A percentile compares a stretch with the other conserved stretches of the same genome.
phyloP scores from a whole-genome alignment of 2,113 vertebrate genomes.

The Pholis gunnellus region DNA sequence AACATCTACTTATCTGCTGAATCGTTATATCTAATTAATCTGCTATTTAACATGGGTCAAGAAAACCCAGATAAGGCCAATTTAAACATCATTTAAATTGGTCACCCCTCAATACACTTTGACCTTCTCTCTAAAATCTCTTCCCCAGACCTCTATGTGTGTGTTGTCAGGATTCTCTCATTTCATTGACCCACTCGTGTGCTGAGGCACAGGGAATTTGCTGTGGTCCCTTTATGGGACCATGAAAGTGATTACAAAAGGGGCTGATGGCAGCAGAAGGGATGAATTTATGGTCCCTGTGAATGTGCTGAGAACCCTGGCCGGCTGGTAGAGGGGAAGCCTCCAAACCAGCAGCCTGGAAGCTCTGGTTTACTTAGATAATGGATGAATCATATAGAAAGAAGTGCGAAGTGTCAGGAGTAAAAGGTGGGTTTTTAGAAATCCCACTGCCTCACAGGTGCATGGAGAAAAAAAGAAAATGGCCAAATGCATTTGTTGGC shows the following conservation, averaged over 20 bases:
- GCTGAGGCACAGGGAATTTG: conserved; percentile 64
- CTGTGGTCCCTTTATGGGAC: conserved; percentile 63
- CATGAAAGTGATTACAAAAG: conserved; percentile 74
- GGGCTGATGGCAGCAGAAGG: conserved; percentile 77
- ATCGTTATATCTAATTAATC: neutral
- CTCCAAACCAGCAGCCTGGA: conserved; percentile 38
- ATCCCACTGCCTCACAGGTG: neutral
- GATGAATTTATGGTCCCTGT: conserved; percentile 69
- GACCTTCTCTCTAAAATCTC: conserved; percentile 3
- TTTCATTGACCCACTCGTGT: conserved; percentile 58
- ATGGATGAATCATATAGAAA: conserved; percentile 50
- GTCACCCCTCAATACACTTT: neutral
- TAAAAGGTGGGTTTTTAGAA: conserved; percentile 9
- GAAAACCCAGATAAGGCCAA: conserved; percentile 4
- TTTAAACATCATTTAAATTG: conserved; percentile 11
- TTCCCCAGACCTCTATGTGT: conserved; percentile 14
- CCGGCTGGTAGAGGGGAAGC: conserved; percentile 32
- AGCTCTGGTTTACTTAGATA: conserved; percentile 57
- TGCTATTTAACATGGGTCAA: neutral
- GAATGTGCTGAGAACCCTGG: conserved; percentile 59
- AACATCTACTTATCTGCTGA: neutral
- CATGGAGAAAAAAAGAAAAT: neutral
- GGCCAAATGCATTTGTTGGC: neutral
- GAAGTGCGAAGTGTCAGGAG: conserved; percentile 10
- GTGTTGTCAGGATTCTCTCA: conserved; percentile 51